Evolutionary conservation across 1,140 invertebrate genomes (phyloP), one percentile per base, ranked within the genome.

Genomic region (Metaphire vulgaris): DNA sequence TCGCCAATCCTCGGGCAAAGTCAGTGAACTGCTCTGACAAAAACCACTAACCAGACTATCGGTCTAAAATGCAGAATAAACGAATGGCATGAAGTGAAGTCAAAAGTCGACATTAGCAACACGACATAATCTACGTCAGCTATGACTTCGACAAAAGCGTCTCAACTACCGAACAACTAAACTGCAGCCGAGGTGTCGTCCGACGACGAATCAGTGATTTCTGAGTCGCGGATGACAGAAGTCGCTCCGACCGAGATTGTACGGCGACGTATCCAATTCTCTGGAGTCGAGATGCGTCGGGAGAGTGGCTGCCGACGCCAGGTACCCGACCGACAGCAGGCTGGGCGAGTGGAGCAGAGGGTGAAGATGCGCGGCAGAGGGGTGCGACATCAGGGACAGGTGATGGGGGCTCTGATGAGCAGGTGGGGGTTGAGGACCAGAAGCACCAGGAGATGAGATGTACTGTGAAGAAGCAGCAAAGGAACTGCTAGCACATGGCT

Each of bases 281-380:
- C 41, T 56, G 6, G 41, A 6, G 41, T 56, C 41, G 41, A 56
- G 41, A 21, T 56, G 41, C 41, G 41, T 12, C 41, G 6, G 41
- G 21, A 56, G 41, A 21, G 79, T 88, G 82, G 82, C 81, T 77
- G 90, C 86, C 82, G 77, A 64, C 81, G 83, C 76, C 81, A 82
- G 41, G 81, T 81, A 16, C 64, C 81, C 41, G 78, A 73, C 30
- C 80, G 81, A 32, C 82, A 73, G 6, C 82, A 82, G n/a, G 84
- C 81, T 16, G 83, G 88, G 87, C 41, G 41, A 56, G 41, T 56
- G 41, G 21, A 56, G 41, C 65, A 87, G 83, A n/a, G 87, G 86
- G 85, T 93, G 92, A 87, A 94, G 90, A 85, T 94, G 92, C 12
- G 93, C 92, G 76, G 93, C 92, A 80, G 93, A 86, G 72, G 92